Conservation (phyloP, 2,113 vertebrate genomes). For the Leucoraja erinaceus region DNA sequence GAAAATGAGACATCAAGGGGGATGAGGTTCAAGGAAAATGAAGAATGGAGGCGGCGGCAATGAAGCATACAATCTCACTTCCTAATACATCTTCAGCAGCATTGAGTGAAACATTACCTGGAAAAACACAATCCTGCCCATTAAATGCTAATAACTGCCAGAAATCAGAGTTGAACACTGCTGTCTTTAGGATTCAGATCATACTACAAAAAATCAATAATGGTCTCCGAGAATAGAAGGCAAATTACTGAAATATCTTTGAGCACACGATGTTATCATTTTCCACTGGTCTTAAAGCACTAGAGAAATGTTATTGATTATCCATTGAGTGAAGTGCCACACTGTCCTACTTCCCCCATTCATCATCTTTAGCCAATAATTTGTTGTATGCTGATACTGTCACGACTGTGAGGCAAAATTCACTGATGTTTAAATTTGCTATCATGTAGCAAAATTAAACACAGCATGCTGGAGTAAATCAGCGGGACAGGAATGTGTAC, state of each 20-base stretch:
- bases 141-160: neutral
- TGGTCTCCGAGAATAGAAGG: neutral
- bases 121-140: neutral
- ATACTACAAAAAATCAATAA: slow-evolving; percentile 8
- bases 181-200: neutral
- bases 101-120: neutral
- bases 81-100: neutral
- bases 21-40: no score
- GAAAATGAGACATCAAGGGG: no score
- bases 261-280: neutral
- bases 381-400: neutral
- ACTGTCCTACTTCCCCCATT: slow-evolving; percentile 5
- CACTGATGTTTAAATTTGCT: neutral
- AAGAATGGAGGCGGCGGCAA: no score
- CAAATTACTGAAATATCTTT: neutral
- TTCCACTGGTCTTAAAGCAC: neutral
- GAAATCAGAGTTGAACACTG: neutral
- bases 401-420: neutral
- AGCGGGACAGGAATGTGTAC: no score
- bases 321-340: slow-evolving; percentile 1
- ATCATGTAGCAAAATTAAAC: neutral
- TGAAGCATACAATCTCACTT: neutral
- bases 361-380: slow-evolving; percentile 27
- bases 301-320: slow-evolving; percentile 13
- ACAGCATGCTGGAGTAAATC: no score